Evolutionary conservation across 1,140 invertebrate species (phyloP).

Genomic region (Eueides isabella): DNA sequence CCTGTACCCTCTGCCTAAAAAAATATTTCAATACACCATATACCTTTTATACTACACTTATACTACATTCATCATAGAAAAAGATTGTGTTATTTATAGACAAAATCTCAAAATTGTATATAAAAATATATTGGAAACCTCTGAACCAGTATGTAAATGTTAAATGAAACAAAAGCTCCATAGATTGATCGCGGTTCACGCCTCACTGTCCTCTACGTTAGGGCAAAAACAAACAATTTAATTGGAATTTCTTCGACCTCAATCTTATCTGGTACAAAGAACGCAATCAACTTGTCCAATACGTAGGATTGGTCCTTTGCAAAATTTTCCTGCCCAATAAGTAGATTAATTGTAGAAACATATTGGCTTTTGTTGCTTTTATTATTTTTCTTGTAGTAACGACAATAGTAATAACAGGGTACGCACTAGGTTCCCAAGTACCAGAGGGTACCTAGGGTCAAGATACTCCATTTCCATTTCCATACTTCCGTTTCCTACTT

Average conservation of each 20-base stretch:
- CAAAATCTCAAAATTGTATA: background rate
- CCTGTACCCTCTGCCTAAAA: too few species aligned
- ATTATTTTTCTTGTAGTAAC: too few species aligned
- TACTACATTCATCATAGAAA: too few species aligned
- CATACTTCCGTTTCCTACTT: too few species aligned
- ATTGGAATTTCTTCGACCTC: slow-evolving; percentile 21
- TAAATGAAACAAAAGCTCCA: background rate
- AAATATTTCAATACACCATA: too few species aligned
- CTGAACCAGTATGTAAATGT: background rate
- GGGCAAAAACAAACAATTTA: slow-evolving; percentile 15
- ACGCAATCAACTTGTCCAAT: slow-evolving; percentile 5
- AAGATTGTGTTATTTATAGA: too few species aligned
- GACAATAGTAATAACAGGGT: too few species aligned
- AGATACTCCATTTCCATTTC: too few species aligned
- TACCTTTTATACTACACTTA: background rate
- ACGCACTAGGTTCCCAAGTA: too few species aligned
- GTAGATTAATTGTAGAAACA: background rate
- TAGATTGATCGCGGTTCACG: background rate
- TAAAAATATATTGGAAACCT: background rate
- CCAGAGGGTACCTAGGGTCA: too few species aligned
- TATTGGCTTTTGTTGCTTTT: background rate
- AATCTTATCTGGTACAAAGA: slow-evolving; percentile 7
- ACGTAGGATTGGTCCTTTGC: background rate
- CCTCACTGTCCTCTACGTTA: background rate
- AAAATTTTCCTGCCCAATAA: background rate